Evolutionary conservation across 2,113 vertebrate species (phyloP).

Genomic region (Leucopsar rothschildi): DNA sequence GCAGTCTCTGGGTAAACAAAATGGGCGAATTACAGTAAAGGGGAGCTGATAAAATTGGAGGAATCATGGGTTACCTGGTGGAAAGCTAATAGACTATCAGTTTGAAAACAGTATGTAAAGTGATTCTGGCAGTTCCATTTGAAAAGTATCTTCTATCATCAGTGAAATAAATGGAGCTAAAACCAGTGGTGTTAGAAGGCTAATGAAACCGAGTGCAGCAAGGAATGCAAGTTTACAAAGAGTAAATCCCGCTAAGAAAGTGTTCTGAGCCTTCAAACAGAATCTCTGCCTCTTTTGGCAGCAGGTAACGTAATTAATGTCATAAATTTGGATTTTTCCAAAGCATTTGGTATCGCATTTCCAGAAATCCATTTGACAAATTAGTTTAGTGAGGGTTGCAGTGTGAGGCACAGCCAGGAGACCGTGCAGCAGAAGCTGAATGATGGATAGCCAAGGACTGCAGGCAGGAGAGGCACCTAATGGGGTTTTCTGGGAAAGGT

Average conservation of each 20-base stretch:
- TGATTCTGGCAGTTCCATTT: slow-evolving; percentile 48
- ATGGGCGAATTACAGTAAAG: background rate
- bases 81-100: slow-evolving; percentile 31
- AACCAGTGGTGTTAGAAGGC: slow-evolving; percentile 8
- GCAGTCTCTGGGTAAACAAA: background rate
- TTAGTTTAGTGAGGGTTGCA: background rate
- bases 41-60: slow-evolving; percentile 2
- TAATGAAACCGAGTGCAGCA: background rate
- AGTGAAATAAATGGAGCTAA: slow-evolving; percentile 43
- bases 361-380: slow-evolving; percentile 49
- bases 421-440: background rate
- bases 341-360: background rate
- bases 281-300: background rate
- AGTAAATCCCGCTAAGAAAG: background rate
- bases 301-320: background rate
- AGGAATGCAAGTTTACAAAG: background rate
- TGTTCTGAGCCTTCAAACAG: background rate
- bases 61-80: slow-evolving; percentile 1
- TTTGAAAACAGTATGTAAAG: slow-evolving; percentile 37
- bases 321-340: slow-evolving; percentile 34
- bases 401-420: background rate
- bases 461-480: slow-evolving; percentile 23
- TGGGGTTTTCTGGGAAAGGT: slow-evolving; percentile 36
- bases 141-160: slow-evolving; percentile 43
- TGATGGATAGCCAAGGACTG: slow-evolving; percentile 38